These are phyloP conservation scores for Anser cygnoides DNA, from an alignment of 2,113 vertebrate species.

Conservation along the genomic window DNA sequence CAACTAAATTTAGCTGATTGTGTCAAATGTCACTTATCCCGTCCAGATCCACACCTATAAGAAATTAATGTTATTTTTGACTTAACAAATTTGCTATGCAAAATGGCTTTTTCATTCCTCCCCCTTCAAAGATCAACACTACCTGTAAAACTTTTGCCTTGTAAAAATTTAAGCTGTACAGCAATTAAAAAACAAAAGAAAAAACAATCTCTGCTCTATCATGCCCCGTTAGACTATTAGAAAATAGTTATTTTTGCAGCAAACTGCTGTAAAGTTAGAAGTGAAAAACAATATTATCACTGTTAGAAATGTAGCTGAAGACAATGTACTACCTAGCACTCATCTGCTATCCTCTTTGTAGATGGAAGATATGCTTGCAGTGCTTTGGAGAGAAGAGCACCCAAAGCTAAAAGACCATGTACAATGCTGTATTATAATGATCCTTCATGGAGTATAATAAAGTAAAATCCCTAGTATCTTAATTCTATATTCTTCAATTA, in stretches of 20 bases:
- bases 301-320: not conserved
- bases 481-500: conserved; percentile 23
- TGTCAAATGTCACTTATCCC: not conserved
- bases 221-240: not conserved
- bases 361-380: not conserved
- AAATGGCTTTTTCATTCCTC: not conserved
- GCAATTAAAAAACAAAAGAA: not conserved
- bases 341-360: not conserved
- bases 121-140: not conserved
- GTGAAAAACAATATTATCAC: not conserved
- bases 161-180: not conserved
- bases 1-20: not conserved
- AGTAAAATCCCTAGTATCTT: not conserved
- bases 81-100: not conserved
- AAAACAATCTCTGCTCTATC: not conserved
- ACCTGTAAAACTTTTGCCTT: not conserved
- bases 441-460: not conserved
- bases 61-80: not conserved
- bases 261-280: not conserved
- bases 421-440: not conserved
- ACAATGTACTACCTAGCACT: not conserved
- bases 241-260: not conserved
- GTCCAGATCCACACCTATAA: not conserved
- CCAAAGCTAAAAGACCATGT: not conserved
- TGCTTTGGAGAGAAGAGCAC: not conserved